phyloP scores from a whole-genome alignment of 92 coral and sea anemone species.

The Epizoanthus illoricatus region DNA sequence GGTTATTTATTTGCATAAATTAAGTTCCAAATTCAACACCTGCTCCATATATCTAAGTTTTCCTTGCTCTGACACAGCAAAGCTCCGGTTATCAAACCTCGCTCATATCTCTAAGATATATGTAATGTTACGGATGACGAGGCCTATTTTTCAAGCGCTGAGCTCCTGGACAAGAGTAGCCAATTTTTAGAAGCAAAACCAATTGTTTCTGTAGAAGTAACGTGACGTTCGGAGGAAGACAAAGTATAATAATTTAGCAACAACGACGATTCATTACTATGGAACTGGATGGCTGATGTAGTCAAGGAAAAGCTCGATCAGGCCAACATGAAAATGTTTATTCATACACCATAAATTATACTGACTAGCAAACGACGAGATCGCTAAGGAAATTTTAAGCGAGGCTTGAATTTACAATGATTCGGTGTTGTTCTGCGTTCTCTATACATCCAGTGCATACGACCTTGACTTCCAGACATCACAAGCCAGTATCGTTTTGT shows the following conservation, averaged over 20 bases:
- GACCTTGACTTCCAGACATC: neutral
- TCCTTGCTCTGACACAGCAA: constrained; percentile 1
- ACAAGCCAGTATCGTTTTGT: neutral
- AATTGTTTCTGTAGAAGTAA: no score
- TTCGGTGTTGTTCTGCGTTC: neutral
- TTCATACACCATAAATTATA: neutral
- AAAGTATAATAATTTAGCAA: constrained; percentile 24
- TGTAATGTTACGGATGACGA: neutral
- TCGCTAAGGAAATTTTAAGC: neutral
- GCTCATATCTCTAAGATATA: no score
- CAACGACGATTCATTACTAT: constrained; percentile 9
- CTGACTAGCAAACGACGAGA: neutral
- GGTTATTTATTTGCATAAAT: constrained; percentile 12
- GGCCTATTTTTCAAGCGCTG: neutral
- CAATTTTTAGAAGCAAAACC: neutral
- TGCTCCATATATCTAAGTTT: neutral
- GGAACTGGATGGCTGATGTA: constrained; percentile 2
- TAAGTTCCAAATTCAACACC: constrained; percentile 6
- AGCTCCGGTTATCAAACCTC: neutral
- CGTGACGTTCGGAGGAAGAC: neutral
- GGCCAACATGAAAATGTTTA: neutral
- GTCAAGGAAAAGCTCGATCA: neutral
- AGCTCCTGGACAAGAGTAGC: neutral
- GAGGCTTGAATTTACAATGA: constrained; percentile 25
- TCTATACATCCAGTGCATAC: neutral